phyloP scores from a whole-genome alignment of 2,113 vertebrate species.

The Scomber scombrus region DNA sequence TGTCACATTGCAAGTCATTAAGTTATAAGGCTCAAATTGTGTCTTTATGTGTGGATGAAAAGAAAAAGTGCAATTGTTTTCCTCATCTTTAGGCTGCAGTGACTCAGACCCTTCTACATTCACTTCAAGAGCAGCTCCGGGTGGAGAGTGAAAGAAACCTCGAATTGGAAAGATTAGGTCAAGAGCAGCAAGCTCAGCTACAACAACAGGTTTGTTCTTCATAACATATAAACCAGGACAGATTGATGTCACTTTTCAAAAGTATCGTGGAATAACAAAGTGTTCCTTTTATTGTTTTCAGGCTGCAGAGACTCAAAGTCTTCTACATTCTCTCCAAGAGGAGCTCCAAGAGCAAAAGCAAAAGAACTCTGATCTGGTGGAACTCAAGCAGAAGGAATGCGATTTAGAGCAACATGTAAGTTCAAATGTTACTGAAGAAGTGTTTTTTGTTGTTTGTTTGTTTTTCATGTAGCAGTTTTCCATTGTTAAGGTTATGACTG shows the following conservation, averaged over 20 bases:
- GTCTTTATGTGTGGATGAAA: background rate
- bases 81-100: slow-evolving; percentile 6
- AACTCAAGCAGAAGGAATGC: slow-evolving; percentile 38
- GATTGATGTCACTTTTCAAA: background rate
- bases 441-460: too few relatives aligned
- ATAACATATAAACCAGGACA: background rate
- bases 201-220: slow-evolving; percentile 40
- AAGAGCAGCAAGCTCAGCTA: slow-evolving; percentile 22
- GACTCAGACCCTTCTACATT: slow-evolving; percentile 9
- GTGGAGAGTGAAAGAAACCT: slow-evolving; percentile 13
- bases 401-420: slow-evolving; percentile 28
- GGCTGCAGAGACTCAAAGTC: slow-evolving; percentile 16
- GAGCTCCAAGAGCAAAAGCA: slow-evolving; percentile 39
- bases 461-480: too few relatives aligned
- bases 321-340: slow-evolving; percentile 29
- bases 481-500: background rate
- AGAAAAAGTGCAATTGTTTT: background rate
- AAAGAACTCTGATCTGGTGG: background rate
- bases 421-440: too few relatives aligned
- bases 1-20: background rate
- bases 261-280: too few relatives aligned
- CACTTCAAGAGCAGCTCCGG: slow-evolving; percentile 41
- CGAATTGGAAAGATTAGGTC: slow-evolving; percentile 12
- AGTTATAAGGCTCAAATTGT: too few relatives aligned
- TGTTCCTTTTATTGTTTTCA: slow-evolving; percentile 10